Conservation (phyloP, 2,797 vertebrate species). For the Catostomus latipinnis region DNA sequence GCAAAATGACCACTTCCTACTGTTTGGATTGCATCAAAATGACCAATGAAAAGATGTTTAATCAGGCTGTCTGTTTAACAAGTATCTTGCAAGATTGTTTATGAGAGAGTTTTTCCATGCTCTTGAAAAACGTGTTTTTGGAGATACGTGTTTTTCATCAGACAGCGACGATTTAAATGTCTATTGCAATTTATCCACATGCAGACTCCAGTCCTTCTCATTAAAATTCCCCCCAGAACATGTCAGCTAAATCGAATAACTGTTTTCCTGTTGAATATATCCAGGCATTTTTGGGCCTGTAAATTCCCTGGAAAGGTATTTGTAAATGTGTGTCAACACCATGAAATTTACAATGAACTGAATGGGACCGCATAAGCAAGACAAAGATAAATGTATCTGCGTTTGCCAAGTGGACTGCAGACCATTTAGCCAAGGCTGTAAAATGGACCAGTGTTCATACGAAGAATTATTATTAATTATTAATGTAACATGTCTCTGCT, state of each 20-base stretch:
- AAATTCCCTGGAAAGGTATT: slow-evolving; percentile 49
- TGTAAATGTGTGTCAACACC: slow-evolving; percentile 29
- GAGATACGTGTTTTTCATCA: too few relatives aligned
- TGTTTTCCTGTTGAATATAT: slow-evolving; percentile 36
- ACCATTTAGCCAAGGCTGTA: neutral
- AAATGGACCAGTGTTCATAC: neutral
- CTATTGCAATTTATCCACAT: slow-evolving; percentile 14
- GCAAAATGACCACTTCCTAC: too few relatives aligned
- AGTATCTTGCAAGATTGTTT: too few relatives aligned
- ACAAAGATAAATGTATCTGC: slow-evolving; percentile 23
- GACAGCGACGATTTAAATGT: too few relatives aligned
- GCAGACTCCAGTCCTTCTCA: slow-evolving; percentile 20
- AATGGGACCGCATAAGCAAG: slow-evolving; percentile 14
- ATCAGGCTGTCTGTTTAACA: too few relatives aligned
- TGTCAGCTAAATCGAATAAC: slow-evolving; percentile 41
- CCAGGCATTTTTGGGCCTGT: slow-evolving; percentile 21
- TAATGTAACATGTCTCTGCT: neutral
- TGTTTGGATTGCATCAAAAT: too few relatives aligned
- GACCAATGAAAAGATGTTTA: too few relatives aligned
- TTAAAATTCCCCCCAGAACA: slow-evolving; percentile 51
- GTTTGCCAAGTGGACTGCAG: slow-evolving; percentile 11
- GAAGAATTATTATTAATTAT: slow-evolving; percentile 25
- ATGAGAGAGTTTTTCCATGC: too few relatives aligned
- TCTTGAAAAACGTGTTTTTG: too few relatives aligned
- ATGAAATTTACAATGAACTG: slow-evolving; percentile 22